A percentile compares a stretch with the other conserved stretches of the same genome.
Conservation (phyloP, 2,113 vertebrate genomes). For the Myanophis thanlyinensis region DNA sequence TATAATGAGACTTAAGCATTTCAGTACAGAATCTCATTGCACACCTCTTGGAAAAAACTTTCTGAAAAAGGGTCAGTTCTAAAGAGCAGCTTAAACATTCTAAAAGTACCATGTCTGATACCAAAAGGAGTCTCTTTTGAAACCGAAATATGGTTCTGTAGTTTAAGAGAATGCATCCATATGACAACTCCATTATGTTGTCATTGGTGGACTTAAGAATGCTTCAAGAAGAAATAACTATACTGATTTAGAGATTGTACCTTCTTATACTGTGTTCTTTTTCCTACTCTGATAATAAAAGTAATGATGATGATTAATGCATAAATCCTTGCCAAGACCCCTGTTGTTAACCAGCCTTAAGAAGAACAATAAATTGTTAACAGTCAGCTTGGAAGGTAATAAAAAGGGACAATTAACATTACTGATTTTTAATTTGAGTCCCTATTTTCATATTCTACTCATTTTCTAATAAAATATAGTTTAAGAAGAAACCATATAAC, state of each 20-base stretch:
- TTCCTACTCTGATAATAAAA: neutral
- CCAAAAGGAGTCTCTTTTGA: neutral
- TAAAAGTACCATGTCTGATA: neutral
- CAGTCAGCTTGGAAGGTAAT: neutral
- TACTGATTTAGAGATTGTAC: neutral
- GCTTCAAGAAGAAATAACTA: neutral
- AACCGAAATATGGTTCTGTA: neutral
- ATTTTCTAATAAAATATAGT: neutral
- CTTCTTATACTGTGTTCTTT: neutral
- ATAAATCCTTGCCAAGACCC: accelerated
- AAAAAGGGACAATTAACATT: neutral
- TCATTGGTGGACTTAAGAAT: neutral
- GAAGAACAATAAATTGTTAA: neutral
- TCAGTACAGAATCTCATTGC: neutral
- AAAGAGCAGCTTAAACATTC: neutral
- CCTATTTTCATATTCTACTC: conserved; percentile 11
- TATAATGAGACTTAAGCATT: neutral
- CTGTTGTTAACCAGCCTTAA: neutral
- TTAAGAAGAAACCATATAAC: neutral
- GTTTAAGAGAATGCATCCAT: neutral
- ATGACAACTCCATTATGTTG: neutral
- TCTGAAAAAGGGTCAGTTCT: neutral
- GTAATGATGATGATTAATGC: neutral
- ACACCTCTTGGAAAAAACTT: neutral
- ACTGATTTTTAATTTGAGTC: neutral